Conservation (phyloP, 2,888 invertebrate species). For the Caenorhabditis becei region DNA sequence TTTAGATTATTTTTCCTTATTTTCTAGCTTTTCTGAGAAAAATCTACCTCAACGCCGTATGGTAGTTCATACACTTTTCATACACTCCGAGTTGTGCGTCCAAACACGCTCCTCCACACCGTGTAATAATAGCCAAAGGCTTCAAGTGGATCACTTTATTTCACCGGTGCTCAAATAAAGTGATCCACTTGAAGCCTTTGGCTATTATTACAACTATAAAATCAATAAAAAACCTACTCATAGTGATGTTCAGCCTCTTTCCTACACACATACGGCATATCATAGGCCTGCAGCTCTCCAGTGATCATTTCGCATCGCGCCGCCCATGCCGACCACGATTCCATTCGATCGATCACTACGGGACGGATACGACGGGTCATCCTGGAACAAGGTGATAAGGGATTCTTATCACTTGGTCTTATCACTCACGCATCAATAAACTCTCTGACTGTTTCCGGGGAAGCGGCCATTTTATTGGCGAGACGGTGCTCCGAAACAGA, state of each 20-base stretch:
- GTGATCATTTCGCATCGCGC: conserved; percentile 71
- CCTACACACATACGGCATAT: conserved; percentile 79
- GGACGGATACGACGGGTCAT: conserved; percentile 76
- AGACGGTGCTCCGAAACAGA: conserved; percentile 79
- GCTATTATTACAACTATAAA: too few relatives aligned
- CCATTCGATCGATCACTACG: conserved; percentile 78
- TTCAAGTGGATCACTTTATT: too few relatives aligned
- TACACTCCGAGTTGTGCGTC: too few relatives aligned
- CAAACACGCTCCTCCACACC: too few relatives aligned
- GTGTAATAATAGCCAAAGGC: too few relatives aligned
- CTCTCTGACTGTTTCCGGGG: conserved; percentile 78
- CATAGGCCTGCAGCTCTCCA: conserved; percentile 70
- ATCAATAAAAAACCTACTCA: conserved; percentile 70
- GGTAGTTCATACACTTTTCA: too few relatives aligned
- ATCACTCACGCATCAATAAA: conserved; percentile 77
- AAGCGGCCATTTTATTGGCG: conserved; percentile 80
- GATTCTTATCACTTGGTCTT: too few relatives aligned
- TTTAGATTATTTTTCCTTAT: too few relatives aligned
- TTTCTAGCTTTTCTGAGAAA: too few relatives aligned
- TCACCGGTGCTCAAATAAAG: too few relatives aligned
- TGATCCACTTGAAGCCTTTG: too few relatives aligned
- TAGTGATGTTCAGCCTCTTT: conserved; percentile 79
- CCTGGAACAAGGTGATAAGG: conserved; percentile 40
- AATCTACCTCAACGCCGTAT: too few relatives aligned
- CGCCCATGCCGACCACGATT: conserved; percentile 77